These are phyloP conservation scores for Lagenorhynchus albirostris DNA, from an alignment of 2,113 vertebrate species.

Conservation along the genomic window DNA sequence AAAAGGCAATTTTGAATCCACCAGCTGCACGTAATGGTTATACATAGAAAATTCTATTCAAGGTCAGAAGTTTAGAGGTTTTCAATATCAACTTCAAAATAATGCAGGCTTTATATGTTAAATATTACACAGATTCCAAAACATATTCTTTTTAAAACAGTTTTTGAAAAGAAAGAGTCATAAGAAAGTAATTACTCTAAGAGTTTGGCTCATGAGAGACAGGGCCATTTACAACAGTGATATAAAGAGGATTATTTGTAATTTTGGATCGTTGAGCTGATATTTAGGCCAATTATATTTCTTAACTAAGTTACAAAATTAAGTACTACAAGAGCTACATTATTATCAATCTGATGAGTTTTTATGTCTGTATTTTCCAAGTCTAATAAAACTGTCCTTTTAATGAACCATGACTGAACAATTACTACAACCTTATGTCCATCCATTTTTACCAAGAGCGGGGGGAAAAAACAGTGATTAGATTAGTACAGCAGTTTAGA, in stretches of 20 bases:
- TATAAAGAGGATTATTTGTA: neutral
- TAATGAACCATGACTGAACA: neutral
- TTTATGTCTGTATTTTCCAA: neutral
- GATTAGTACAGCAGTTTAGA: neutral
- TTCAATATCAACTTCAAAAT: slow-evolving; percentile 71
- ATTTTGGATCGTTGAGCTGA: neutral
- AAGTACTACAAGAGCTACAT: neutral
- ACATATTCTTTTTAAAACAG: slow-evolving; percentile 29
- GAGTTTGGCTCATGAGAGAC: neutral
- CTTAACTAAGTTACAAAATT: slow-evolving; percentile 48
- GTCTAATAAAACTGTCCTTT: slow-evolving; percentile 3
- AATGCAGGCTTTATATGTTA: slow-evolving; percentile 35
- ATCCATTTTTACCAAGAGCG: neutral
- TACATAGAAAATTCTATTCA: slow-evolving; percentile 64
- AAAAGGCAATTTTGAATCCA: slow-evolving; percentile 69
- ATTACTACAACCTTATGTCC: slow-evolving; percentile 11
- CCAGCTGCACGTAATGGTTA: slow-evolving; percentile 65
- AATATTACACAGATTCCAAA: slow-evolving; percentile 42
- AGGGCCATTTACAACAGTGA: neutral
- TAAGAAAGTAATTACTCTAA: slow-evolving; percentile 35
- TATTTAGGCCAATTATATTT: slow-evolving; percentile 6
- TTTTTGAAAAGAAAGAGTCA: slow-evolving; percentile 14
- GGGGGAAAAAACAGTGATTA: neutral
- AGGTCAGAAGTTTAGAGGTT: slow-evolving; percentile 75
- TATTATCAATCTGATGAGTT: neutral